Base-by-base conservation (phyloP, 2,888 invertebrate genomes). In the Eupithecia pulchellata region DNA sequence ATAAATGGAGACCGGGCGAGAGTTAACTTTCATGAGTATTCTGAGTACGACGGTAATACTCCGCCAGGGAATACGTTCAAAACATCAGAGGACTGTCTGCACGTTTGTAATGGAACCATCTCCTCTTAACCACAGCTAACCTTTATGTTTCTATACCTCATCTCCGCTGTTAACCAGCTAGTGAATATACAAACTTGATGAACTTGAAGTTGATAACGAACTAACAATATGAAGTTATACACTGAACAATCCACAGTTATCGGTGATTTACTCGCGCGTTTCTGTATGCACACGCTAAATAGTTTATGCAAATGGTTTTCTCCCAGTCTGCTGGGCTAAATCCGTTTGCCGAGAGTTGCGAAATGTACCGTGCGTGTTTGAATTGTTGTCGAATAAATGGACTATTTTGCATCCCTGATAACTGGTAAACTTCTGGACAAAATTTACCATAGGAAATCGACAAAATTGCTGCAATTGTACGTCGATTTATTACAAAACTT, bases 231-330 rank as follows among this genome's bases (percentile, higher is more conserved):
- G 67, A 73, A 74, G 71, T 73, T 67, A 66, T 68, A 65, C 71
- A 47, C 68, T 72, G 65, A 67, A 71, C 71, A 74, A 72, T 72
- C 63, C 74, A 73, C 68, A 66, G 71, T 69, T 69, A 76, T 77
- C 71, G 75, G 72, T 74, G 80, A 79, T 84, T 81, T 80, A 83
- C 81, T 81, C 78, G 68, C 71, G 66, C 78, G 79, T 81, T 83
- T 81, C 81, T 76, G 78, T 84, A 82, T 84, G 82, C 82, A 80
- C 80, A 81, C 78, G 77, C 77, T 73, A 84, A 86, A 84, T 83
- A 80, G 80, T 82, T 84, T 82, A 84, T 85, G 83, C 80, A 84
- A 84, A 87, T 83, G 77, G 72, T 67, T 69, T 64, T 68, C 66
- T 57, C 39, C 73, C 69, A 71, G 67, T 75, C 76, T 80, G 75